Conservation (phyloP, 2,888 invertebrate genomes). For the Epinotia ramella region DNA sequence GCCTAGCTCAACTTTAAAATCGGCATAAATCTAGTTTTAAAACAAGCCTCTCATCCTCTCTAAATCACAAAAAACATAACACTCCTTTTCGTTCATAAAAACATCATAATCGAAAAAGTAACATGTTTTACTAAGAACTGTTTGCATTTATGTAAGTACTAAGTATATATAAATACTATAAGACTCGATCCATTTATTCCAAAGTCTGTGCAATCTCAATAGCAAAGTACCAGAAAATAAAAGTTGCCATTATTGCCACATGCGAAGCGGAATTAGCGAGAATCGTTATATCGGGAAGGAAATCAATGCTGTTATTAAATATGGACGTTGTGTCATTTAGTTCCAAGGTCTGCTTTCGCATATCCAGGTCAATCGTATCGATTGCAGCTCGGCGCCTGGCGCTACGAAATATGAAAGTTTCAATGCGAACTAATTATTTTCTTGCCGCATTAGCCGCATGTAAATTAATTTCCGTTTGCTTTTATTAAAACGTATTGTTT, state of each 20-base stretch:
- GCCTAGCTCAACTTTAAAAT: too few species aligned
- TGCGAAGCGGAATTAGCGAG: slow-evolving; percentile 74
- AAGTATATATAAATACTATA: neutral
- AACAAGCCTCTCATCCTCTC: too few species aligned
- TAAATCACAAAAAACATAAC: too few species aligned
- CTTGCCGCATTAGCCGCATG: slow-evolving; percentile 31
- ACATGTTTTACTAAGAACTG: neutral
- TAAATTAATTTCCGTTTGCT: slow-evolving; percentile 29
- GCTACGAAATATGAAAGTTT: slow-evolving; percentile 42
- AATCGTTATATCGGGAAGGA: slow-evolving; percentile 61
- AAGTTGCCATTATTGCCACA: slow-evolving; percentile 73
- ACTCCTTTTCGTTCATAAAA: neutral
- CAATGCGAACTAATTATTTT: slow-evolving; percentile 41
- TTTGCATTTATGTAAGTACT: neutral
- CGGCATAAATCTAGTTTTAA: too few species aligned
- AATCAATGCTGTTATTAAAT: slow-evolving; percentile 56
- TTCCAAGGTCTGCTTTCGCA: neutral
- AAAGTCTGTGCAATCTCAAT: slow-evolving; percentile 27
- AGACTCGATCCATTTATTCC: neutral
- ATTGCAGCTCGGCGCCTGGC: slow-evolving; percentile 46
- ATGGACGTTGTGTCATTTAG: slow-evolving; percentile 35
- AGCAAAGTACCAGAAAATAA: slow-evolving; percentile 68
- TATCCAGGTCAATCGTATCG: slow-evolving; percentile 39
- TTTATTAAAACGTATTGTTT: slow-evolving; percentile 19
- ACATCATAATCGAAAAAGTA: neutral